Conservation (phyloP, 2,113 vertebrate species). For the Brachypodius melanocephalos region DNA sequence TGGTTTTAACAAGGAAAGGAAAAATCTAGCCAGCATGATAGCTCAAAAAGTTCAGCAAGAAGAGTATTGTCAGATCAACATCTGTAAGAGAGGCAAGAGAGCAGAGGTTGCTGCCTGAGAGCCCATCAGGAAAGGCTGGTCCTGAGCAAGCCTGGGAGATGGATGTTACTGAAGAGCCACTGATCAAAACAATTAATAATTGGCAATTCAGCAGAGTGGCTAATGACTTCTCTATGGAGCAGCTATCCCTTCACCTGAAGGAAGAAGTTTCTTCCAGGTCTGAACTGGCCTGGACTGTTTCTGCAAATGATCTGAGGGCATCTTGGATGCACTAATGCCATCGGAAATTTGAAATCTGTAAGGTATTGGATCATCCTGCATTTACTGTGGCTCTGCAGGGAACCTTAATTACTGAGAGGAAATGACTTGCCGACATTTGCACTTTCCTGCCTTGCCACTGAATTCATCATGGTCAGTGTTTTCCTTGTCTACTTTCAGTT, state of each 20-base stretch:
- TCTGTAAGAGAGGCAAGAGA: neutral
- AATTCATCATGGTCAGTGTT: conserved; percentile 28
- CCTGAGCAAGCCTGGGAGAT: neutral
- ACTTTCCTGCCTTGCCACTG: conserved; percentile 30
- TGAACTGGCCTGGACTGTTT: neutral
- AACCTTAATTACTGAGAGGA: conserved; percentile 62
- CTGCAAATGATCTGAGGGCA: neutral
- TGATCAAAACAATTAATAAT: neutral
- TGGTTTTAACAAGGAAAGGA: neutral
- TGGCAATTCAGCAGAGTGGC: neutral
- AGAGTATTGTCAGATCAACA: neutral
- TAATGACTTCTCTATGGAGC: neutral
- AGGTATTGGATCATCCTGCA: conserved; percentile 37
- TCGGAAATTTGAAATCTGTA: conserved; percentile 52
- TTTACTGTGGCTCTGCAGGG: conserved; percentile 45
- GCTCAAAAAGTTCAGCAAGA: neutral
- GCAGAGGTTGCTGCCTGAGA: neutral
- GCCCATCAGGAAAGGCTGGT: neutral
- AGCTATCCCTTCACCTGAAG: neutral
- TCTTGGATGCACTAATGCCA: conserved; percentile 35
- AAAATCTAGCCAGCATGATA: neutral
- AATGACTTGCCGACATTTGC: conserved; percentile 45
- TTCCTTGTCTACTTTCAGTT: neutral
- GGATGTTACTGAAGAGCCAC: neutral
- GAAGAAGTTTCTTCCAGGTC: neutral